Conservation (phyloP, 2,797 vertebrate species). For the Enteromius treurensis region DNA sequence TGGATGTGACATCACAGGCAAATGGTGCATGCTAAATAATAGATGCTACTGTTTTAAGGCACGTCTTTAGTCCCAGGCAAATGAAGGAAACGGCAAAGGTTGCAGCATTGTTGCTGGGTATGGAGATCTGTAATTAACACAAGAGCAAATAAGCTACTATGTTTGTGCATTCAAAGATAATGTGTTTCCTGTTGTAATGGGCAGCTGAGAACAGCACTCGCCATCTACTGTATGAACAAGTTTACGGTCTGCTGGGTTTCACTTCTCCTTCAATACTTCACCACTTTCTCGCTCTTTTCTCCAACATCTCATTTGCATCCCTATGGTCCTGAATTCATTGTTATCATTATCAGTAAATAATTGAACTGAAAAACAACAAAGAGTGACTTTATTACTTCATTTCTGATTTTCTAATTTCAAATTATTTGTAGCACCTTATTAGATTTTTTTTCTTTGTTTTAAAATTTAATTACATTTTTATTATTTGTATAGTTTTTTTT, state of each 20-base stretch:
- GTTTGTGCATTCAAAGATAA: slow-evolving; percentile 24
- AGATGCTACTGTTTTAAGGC: slow-evolving; percentile 56
- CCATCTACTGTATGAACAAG: neutral
- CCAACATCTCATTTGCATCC: neutral
- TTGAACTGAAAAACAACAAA: neutral
- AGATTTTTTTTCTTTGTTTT: neutral
- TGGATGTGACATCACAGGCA: slow-evolving; percentile 48
- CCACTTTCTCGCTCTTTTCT: neutral
- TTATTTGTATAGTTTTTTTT: neutral
- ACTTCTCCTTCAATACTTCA: neutral
- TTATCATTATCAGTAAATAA: slow-evolving; percentile 4
- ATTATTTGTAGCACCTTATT: neutral
- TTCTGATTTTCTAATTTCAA: neutral
- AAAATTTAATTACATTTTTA: neutral
- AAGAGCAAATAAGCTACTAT: slow-evolving; percentile 3
- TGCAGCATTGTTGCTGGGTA: neutral
- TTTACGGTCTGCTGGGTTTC: neutral
- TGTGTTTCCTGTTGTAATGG: slow-evolving; percentile 20
- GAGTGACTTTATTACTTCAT: neutral
- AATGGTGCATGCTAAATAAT: slow-evolving; percentile 61
- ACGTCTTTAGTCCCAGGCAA: slow-evolving; percentile 45
- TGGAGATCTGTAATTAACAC: slow-evolving; percentile 40
- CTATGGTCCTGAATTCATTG: neutral
- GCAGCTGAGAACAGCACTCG: slow-evolving; percentile 14
- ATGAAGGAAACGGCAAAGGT: slow-evolving; percentile 35